Conservation (phyloP, 1,140 invertebrate species). For the Papilio dardanus region DNA sequence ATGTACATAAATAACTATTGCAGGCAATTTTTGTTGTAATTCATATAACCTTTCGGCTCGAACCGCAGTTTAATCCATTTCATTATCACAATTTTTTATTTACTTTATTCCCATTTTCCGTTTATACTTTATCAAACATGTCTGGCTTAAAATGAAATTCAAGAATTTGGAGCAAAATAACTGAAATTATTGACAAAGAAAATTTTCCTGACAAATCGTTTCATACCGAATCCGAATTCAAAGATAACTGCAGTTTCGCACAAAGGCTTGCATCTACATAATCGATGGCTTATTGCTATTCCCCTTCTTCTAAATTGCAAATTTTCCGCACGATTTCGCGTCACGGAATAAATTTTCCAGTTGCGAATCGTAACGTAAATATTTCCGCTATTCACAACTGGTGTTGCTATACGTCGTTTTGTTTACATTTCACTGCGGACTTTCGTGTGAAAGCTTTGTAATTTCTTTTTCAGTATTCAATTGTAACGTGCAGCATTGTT, state of each 20-base stretch:
- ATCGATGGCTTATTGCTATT: conserved; percentile 80
- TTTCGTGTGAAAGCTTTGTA: conserved; percentile 6
- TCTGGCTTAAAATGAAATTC: conserved; percentile 34
- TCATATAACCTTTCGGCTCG: too few species aligned
- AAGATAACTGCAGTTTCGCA: conserved; percentile 74
- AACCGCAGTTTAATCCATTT: too few species aligned
- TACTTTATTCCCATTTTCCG: too few species aligned
- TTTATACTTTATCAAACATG: not conserved
- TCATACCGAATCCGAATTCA: conserved; percentile 66
- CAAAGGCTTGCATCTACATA: conserved; percentile 78
- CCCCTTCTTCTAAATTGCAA: conserved; percentile 81
- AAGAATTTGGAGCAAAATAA: conserved; percentile 48
- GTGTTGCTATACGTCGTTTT: conserved; percentile 45
- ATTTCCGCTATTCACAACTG: conserved; percentile 55
- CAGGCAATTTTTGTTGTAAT: too few species aligned
- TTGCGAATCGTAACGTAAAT: conserved; percentile 70
- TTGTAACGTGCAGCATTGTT: conserved; percentile 1
- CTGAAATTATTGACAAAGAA: conserved; percentile 53
- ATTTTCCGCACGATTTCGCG: conserved; percentile 80
- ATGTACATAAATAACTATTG: too few species aligned
- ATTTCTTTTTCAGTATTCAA: conserved; percentile 22
- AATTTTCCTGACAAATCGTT: conserved; percentile 76
- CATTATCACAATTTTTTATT: too few species aligned
- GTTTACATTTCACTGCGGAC: conserved; percentile 32
- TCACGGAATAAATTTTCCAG: conserved; percentile 77